These are phyloP conservation scores for Eupithecia subumbrata DNA, from an alignment of 2,888 invertebrate species.

Conservation along the genomic window DNA sequence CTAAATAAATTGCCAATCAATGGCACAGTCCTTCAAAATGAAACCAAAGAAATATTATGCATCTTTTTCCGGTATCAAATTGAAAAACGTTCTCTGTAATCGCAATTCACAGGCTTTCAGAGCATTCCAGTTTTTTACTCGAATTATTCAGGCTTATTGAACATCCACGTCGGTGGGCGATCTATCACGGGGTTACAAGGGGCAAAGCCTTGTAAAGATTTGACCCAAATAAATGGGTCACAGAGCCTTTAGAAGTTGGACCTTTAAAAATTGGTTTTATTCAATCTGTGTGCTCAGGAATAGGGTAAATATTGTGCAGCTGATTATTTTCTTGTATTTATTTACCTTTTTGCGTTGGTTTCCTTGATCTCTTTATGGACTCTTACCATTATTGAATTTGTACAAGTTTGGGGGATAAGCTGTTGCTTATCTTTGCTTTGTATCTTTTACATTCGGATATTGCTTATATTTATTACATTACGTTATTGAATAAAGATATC, in stretches of 20 bases:
- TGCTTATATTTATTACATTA: neutral
- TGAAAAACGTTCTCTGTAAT: constrained; percentile 25
- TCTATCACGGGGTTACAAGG: constrained; percentile 69
- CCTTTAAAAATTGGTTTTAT: constrained; percentile 71
- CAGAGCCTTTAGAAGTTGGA: constrained; percentile 64
- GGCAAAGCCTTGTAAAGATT: constrained; percentile 61
- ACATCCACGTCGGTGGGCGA: constrained; percentile 66
- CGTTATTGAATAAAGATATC: too few relatives aligned
- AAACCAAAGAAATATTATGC: neutral
- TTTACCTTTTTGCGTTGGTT: constrained; percentile 27
- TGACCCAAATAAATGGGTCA: constrained; percentile 66
- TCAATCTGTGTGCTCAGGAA: constrained; percentile 61
- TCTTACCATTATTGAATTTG: constrained; percentile 4
- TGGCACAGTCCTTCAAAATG: neutral
- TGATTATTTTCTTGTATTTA: constrained; percentile 35
- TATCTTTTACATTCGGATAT: neutral
- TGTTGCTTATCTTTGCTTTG: constrained; percentile 1
- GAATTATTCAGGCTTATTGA: constrained; percentile 76
- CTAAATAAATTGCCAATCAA: too few relatives aligned
- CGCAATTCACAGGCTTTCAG: constrained; percentile 26
- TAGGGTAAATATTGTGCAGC: constrained; percentile 50
- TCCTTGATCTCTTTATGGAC: constrained; percentile 19
- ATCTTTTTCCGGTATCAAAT: constrained; percentile 17
- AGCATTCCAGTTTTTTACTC: constrained; percentile 58
- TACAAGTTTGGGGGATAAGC: constrained; percentile 3